Conservation (phyloP, 2,888 invertebrate species). For the Baccha elongata region DNA sequence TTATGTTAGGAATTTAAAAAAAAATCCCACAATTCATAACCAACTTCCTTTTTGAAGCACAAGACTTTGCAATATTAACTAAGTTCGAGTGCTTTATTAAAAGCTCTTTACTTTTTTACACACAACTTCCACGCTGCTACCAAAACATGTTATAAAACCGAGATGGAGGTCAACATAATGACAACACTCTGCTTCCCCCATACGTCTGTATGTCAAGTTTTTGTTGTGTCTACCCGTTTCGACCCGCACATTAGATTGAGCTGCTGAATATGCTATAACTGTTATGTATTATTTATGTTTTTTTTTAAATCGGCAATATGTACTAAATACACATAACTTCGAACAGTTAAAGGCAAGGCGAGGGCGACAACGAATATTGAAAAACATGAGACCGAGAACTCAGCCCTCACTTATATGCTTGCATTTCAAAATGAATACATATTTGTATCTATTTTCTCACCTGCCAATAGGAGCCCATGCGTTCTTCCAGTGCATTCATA, state of each 20-base stretch:
- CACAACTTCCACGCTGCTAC: background rate
- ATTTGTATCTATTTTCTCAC: constrained; percentile 52
- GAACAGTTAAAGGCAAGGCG: constrained; percentile 15
- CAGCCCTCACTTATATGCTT: constrained; percentile 40
- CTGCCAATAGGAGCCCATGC: constrained; percentile 35
- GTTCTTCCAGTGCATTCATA: constrained; percentile 5
- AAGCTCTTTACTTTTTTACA: background rate
- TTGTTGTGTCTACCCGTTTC: constrained; percentile 52
- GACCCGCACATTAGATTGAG: constrained; percentile 42
- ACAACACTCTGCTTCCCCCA: constrained; percentile 36
- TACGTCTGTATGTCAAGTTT: constrained; percentile 36
- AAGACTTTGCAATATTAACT: background rate
- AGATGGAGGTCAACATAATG: constrained; percentile 64
- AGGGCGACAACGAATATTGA: background rate
- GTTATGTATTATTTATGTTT: background rate
- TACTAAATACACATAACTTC: constrained; percentile 10
- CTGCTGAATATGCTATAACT: background rate
- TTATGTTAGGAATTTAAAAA: no score
- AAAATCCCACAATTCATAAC: no score
- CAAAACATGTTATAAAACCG: constrained; percentile 22
- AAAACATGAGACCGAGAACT: constrained; percentile 3
- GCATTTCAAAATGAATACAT: constrained; percentile 48
- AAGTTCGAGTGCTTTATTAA: background rate
- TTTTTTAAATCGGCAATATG: constrained; percentile 1
- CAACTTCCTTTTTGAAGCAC: background rate